Percentiles rank a stretch among this genome's conserved stretches.
Evolutionary conservation across 2,888 invertebrate genomes (phyloP).

Genomic region (Bibio marci): DNA sequence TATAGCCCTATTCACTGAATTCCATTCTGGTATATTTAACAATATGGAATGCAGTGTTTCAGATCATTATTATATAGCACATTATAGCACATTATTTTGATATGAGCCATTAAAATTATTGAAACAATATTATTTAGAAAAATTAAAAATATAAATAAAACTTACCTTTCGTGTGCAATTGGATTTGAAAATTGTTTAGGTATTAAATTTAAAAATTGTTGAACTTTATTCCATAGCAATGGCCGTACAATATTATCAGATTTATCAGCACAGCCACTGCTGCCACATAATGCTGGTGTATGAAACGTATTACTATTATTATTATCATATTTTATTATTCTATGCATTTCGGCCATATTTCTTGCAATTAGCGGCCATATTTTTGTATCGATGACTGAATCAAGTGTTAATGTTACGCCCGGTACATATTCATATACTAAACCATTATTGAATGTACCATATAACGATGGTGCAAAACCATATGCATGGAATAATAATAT

Average conservation of each 20-base stretch:
- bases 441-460: constrained; percentile 87
- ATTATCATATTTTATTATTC: constrained; percentile 28
- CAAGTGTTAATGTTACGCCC: constrained; percentile 56
- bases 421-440: constrained; percentile 76
- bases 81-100: too few species aligned
- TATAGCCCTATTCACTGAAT: too few species aligned
- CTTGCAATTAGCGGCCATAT: constrained; percentile 61
- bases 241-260: constrained; percentile 34
- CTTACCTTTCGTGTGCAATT: constrained; percentile 53
- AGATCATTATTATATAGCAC: too few species aligned
- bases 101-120: too few species aligned
- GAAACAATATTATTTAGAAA: too few species aligned
- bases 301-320: constrained; percentile 21
- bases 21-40: too few species aligned
- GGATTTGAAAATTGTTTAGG: constrained; percentile 51
- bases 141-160: too few species aligned
- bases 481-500: constrained; percentile 45
- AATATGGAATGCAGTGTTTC: too few species aligned
- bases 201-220: constrained; percentile 54
- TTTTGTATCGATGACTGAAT: constrained; percentile 42
- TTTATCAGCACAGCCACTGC: too few species aligned
- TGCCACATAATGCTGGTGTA: too few species aligned
- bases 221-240: constrained; percentile 58
- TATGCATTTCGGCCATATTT: constrained; percentile 72
- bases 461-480: constrained; percentile 70